Evolutionary conservation across 2,113 vertebrate species (phyloP), one percentile per base, ranked within the genome.

Genomic region (Cheirogaleus medius): DNA sequence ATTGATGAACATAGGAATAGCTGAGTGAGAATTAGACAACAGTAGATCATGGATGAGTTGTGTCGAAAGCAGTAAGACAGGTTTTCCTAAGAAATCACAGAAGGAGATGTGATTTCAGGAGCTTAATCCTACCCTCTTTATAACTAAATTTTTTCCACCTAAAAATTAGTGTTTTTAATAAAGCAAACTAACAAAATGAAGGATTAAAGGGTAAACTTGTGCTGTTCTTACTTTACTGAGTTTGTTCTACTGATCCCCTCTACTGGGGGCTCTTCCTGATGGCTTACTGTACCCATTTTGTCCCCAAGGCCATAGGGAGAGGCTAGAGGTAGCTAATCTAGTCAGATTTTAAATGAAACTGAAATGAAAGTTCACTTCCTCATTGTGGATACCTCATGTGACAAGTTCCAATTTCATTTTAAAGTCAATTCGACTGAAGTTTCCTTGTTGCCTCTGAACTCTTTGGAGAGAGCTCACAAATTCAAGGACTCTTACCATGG

Each of bases 331-430:
- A 73, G 71, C 88, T 63, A 25, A 17, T 17, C 20, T 23, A 6
- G 8, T 12, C 29, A 95, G 60, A 73, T 68, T 91, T 87, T n/a
- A 98, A 96, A 86, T 37, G 98, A 98, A 98, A 98, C 96, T 83
- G 97, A 98, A 98, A 98, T 94, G 90, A 97, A 95, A 96, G 84
- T 92, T 90, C 23, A 98, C 97, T 98, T 98, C 98, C 98, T 98
- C 98, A 32, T 96, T 76, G 64, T 73, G 63, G n/a, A 71, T 71
- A 23, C 34, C 71, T 96, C 98, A 96, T 94, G 94, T 97, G 97
- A 97, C 94, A 92, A 85, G 94, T 63, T 93, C 83, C n/a, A n/a
- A 89, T 85, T 92, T 96, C 97, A 97, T 89, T 58, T 87, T 90
- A 85, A 93, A 95, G 69, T 58, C 56, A 54, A 3, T 71, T 76